Evolutionary conservation across 2,113 vertebrate genomes (phyloP).

Genomic region (Hippocampus guttulatus): DNA sequence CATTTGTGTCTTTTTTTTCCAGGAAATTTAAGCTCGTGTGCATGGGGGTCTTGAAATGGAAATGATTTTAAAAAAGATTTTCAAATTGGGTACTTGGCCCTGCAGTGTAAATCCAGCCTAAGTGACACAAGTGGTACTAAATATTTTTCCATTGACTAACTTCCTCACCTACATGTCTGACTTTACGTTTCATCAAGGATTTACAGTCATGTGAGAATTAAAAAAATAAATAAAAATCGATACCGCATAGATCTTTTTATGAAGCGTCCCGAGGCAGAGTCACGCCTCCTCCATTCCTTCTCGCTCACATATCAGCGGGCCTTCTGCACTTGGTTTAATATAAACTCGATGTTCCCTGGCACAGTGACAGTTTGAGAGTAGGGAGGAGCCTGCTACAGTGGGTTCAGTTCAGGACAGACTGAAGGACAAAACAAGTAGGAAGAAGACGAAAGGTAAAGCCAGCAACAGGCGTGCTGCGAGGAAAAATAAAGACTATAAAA

Average conservation of each 20-base stretch:
- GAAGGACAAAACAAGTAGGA: constrained; percentile 68
- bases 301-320: constrained; percentile 21
- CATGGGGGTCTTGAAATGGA: too few relatives aligned
- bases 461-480: not conserved
- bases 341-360: constrained; percentile 68
- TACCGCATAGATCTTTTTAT: not conserved
- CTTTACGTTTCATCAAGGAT: not conserved
- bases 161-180: not conserved
- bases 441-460: constrained; percentile 22
- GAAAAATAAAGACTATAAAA: constrained; percentile 1
- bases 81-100: not conserved
- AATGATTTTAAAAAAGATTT: too few relatives aligned
- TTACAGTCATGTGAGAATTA: not conserved
- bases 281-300: not conserved
- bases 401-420: constrained; percentile 62
- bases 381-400: constrained; percentile 59
- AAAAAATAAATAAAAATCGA: not conserved
- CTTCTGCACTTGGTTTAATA: constrained; percentile 66
- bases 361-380: constrained; percentile 24
- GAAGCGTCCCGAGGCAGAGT: not conserved
- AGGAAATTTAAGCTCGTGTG: too few relatives aligned
- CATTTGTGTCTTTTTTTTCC: too few relatives aligned
- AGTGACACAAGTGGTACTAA: not conserved
- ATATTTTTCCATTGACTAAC: not conserved
- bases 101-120: not conserved